Evolutionary conservation across 2,888 invertebrate genomes (phyloP).

Genomic region (Hesperia comma): DNA sequence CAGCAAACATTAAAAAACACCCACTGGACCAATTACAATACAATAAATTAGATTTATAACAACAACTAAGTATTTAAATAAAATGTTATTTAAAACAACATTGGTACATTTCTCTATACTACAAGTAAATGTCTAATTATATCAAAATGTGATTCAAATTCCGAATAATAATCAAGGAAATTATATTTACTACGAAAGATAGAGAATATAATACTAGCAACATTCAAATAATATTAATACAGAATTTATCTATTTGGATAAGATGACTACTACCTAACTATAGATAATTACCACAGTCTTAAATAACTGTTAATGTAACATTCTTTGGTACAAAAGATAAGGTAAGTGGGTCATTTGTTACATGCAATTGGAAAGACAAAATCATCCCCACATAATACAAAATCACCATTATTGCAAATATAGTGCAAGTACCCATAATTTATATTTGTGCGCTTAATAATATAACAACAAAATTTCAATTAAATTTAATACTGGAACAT

Average conservation of each 20-base stretch:
- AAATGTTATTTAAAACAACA: neutral
- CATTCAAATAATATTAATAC: conserved; percentile 3
- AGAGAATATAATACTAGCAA: neutral
- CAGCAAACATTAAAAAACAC: no score
- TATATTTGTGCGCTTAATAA: conserved; percentile 66
- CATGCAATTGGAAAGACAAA: conserved; percentile 20
- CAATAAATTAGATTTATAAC: neutral
- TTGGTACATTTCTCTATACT: no score
- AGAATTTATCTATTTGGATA: neutral
- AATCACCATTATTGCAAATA: conserved; percentile 2
- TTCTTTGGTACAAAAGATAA: conserved; percentile 50
- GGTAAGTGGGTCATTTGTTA: conserved; percentile 17
- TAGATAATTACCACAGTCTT: conserved; percentile 14
- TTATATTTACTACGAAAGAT: no score
- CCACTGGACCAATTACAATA: neutral
- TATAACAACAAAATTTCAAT: conserved; percentile 51
- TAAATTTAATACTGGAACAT: conserved; percentile 38
- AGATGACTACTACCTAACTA: neutral
- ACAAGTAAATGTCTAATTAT: no score
- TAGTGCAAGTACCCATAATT: conserved; percentile 10
- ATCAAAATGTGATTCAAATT: no score
- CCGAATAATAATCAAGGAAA: no score
- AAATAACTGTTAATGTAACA: conserved; percentile 39
- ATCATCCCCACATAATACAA: neutral
- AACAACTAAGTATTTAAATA: neutral